These are phyloP conservation scores for Sebastes steindachneri DNA, from an alignment of 2,797 vertebrate species.

Conservation along the genomic window DNA sequence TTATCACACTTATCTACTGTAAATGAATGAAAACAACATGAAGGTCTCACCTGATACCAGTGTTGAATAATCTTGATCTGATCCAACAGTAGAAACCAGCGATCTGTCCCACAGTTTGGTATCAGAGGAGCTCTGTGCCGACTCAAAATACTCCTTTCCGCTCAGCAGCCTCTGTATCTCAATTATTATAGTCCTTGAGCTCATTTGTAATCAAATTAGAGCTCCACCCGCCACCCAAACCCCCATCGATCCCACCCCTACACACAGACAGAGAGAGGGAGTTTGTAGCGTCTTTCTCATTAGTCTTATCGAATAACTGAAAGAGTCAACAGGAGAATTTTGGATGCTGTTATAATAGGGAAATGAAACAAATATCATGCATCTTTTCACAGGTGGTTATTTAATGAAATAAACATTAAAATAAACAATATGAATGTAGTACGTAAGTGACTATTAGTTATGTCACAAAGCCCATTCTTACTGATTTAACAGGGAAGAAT, in stretches of 20 bases:
- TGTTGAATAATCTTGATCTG: neutral
- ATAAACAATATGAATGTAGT: neutral
- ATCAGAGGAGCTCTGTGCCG: neutral
- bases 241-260: neutral
- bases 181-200: constrained; percentile 41
- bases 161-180: neutral
- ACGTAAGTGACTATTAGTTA: neutral
- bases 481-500: neutral
- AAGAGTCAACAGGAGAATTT: neutral
- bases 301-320: neutral
- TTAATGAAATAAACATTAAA: neutral
- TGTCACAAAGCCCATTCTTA: neutral
- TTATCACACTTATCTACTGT: neutral
- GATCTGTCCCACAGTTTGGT: neutral
- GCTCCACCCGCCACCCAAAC: constrained; percentile 37
- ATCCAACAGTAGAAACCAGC: neutral
- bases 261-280: neutral
- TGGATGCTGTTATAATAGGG: neutral
- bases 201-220: constrained; percentile 43
- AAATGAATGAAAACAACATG: neutral
- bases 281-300: neutral
- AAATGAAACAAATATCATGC: neutral
- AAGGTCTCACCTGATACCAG: constrained; percentile 20
- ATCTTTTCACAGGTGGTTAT: neutral
- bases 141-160: neutral